phyloP scores from a whole-genome alignment of 1,140 invertebrate species.

The Ooceraea biroi region DNA sequence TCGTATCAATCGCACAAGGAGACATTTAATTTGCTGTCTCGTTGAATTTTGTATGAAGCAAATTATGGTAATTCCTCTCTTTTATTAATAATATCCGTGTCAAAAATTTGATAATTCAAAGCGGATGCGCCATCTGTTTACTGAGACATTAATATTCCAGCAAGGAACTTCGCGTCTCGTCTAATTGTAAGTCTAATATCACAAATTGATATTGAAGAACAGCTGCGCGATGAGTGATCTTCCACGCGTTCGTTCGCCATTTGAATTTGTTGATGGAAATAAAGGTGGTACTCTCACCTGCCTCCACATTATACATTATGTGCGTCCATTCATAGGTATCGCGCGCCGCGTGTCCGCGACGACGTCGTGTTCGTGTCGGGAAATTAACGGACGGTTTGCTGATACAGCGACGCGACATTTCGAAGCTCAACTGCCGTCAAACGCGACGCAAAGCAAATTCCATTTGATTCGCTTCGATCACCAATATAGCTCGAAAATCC shows the following conservation, averaged over 20 bases:
- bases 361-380: background rate
- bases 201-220: slow-evolving; percentile 18
- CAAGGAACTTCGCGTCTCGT: background rate
- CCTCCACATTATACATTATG: slow-evolving; percentile 40
- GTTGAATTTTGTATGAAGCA: background rate
- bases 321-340: slow-evolving; percentile 3
- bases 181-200: background rate
- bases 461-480: slow-evolving; percentile 13
- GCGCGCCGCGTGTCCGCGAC: background rate
- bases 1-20: background rate
- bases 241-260: slow-evolving; percentile 7
- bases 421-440: background rate
- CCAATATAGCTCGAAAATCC: background rate
- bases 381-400: slow-evolving; percentile 17
- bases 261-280: slow-evolving; percentile 57
- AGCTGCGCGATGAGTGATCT: slow-evolving; percentile 49
- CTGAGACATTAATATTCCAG: slow-evolving; percentile 55
- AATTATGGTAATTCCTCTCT: background rate
- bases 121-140: background rate
- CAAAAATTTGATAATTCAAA: background rate
- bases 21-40: background rate
- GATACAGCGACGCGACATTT: background rate
- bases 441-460: slow-evolving; percentile 29
- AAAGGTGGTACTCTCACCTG: slow-evolving; percentile 61
- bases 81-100: background rate